Conservation (phyloP, 2,797 vertebrate genomes). For the Hozukius guyotensis region DNA sequence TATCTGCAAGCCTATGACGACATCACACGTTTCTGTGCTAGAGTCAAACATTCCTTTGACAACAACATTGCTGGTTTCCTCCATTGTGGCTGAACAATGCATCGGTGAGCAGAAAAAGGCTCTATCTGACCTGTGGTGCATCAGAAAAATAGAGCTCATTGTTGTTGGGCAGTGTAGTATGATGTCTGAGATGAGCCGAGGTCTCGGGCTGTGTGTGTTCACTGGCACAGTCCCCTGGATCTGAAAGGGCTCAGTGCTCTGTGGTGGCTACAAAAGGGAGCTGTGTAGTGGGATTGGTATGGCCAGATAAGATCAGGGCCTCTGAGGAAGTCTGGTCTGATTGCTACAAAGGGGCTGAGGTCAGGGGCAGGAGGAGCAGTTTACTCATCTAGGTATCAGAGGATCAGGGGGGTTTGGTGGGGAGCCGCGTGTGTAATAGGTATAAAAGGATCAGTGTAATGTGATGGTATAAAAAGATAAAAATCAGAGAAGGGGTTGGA, state of each 20-base stretch:
- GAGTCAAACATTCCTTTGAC: constrained; percentile 53
- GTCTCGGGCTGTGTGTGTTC: constrained; percentile 72
- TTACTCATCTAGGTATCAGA: constrained; percentile 82
- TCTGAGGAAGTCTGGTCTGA: constrained; percentile 83
- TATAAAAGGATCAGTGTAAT: constrained; percentile 84
- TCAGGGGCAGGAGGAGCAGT: constrained; percentile 81
- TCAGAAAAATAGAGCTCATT: constrained; percentile 77
- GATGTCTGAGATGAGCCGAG: constrained; percentile 81
- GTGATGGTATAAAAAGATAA: constrained; percentile 82
- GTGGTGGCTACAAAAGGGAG: constrained; percentile 75
- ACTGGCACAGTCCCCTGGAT: constrained; percentile 61
- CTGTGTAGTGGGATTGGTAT: constrained; percentile 79
- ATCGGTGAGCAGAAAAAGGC: constrained; percentile 57
- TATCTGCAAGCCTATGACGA: constrained; percentile 2
- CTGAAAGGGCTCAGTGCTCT: constrained; percentile 76
- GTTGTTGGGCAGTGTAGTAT: constrained; percentile 81
- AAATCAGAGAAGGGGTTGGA: constrained; percentile 73
- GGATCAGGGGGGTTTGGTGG: constrained; percentile 74
- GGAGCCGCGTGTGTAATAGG: constrained; percentile 78
- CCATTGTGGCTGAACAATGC: constrained; percentile 67
- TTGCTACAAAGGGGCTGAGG: constrained; percentile 83
- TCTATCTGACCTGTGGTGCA: constrained; percentile 69
- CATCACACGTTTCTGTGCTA: constrained; percentile 24
- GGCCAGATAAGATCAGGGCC: constrained; percentile 81
- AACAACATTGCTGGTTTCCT: constrained; percentile 42